These are phyloP conservation scores for Antrozous pallidus DNA, from an alignment of 2,797 vertebrate genomes.

Conservation along the genomic window DNA sequence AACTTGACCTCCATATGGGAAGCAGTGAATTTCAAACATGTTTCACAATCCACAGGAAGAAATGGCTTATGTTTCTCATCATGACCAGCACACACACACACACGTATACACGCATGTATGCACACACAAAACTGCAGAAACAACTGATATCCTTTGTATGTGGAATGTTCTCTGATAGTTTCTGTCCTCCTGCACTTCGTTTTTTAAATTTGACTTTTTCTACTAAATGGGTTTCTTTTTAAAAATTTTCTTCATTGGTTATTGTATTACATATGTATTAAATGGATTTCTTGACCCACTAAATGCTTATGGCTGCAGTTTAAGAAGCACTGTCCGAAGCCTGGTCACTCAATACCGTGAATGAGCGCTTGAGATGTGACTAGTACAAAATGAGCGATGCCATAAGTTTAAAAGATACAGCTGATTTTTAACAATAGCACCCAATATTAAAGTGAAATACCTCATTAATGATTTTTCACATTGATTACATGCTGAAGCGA, in stretches of 20 bases:
- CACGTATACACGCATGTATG: not conserved
- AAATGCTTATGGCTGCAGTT: not conserved
- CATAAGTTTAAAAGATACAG: not conserved
- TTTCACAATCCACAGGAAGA: not conserved
- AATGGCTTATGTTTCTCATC: not conserved
- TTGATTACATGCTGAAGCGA: not conserved
- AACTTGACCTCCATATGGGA: not conserved
- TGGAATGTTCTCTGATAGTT: not conserved
- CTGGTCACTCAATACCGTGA: rapidly evolving
- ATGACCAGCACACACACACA: not conserved
- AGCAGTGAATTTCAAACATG: not conserved
- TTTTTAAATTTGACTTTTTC: not conserved
- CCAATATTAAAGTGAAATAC: not conserved
- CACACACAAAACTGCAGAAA: not conserved
- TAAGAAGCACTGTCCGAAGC: not conserved
- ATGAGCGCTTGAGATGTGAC: not conserved
- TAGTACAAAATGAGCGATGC: not conserved
- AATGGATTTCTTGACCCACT: not conserved
- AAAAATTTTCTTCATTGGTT: too few species aligned
- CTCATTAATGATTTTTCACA: not conserved
- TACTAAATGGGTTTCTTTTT: not conserved
- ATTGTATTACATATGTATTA: too few species aligned
- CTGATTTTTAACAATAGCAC: not conserved
- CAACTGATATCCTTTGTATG: not conserved
- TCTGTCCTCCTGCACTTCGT: not conserved